A percentile compares a stretch with the other conserved stretches of the same genome.
Conservation (phyloP, 2,888 invertebrate species). For the Syrista parreyssii region DNA sequence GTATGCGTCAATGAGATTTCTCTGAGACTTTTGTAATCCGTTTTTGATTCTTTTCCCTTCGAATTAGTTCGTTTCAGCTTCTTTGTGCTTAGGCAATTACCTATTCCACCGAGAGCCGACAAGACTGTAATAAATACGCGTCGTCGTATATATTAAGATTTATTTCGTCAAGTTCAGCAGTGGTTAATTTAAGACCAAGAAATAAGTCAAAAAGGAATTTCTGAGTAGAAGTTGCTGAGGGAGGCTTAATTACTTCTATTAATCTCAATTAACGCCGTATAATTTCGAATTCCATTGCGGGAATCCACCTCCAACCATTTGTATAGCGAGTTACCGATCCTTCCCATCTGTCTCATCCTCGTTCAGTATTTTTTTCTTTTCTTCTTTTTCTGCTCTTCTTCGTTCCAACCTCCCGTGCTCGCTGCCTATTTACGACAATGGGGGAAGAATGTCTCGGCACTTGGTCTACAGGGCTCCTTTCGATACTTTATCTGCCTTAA, state of each 20-base stretch:
- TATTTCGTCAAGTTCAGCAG: constrained; percentile 17
- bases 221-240: constrained; percentile 10
- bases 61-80: not conserved
- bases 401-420: too few species aligned
- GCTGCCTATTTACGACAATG: not conserved
- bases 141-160: constrained; percentile 12
- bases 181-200: constrained; percentile 18
- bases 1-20: too few species aligned
- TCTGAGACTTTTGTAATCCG: too few species aligned
- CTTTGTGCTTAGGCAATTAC: not conserved
- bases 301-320: constrained; percentile 3
- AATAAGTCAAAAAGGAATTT: constrained; percentile 20
- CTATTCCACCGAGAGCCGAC: constrained; percentile 6
- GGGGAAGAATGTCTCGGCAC: constrained; percentile 26
- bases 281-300: constrained; percentile 16
- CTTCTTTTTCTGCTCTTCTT: not conserved
- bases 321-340: not conserved
- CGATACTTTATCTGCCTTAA: constrained; percentile 27
- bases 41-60: too few species aligned
- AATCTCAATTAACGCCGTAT: constrained; percentile 22
- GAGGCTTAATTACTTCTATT: constrained; percentile 21
- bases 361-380: constrained; percentile 13
- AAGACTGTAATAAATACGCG: constrained; percentile 10
- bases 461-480: constrained; percentile 23
- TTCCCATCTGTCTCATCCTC: not conserved